Evolutionary conservation across 2,888 invertebrate genomes (phyloP), one percentile per base, ranked within the genome.

Genomic region (Epinotia demarniana): DNA sequence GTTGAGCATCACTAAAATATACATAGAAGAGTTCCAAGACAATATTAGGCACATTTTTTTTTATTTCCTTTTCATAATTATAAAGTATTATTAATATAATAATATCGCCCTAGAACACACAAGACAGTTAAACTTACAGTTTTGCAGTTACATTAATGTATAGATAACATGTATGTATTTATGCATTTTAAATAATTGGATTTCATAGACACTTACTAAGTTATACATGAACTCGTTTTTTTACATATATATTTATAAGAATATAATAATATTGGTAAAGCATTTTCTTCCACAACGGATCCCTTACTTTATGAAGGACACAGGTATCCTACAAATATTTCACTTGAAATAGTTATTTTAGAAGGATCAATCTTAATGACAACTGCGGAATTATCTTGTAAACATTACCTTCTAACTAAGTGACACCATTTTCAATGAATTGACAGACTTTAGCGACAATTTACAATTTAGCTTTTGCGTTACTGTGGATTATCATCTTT

Each of bases 201-300:
- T 92, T 91, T 88, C 90, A 85, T 93, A 93, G 93, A 94, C 93
- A 93, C 92, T 90, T 88, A 92, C 89, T 92, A 91, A 90, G 84
- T 89, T 87, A 87, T 90, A 93, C 90, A 90, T 86, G 89, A 89
- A 91, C 87, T 87, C 77, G 81, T 85, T 89, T 90, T 80, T 92
- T 90, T 93, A 93, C 92, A 93, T 91, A 93, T 93, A 94, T 87
- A 92, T 91, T 91, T 94, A 94, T 93, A 94, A 94, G 94, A 94
- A 94, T 94, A 94, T 92, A 93, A 89, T 87, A 85, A 84, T 92
- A 89, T 92, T 91, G 88, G 93, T 93, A 93, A 94, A 94, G 94
- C 94, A 93, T 93, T 93, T 92, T 91, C 86, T 91, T 89, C 88
- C 92, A 93, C 91, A 92, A 90, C 90, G 90, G 90, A 92, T 89